A percentile compares a stretch with the other conserved stretches of the same genome.
phyloP scores from a whole-genome alignment of 2,888 invertebrate genomes.

The Emmelina monodactyla region DNA sequence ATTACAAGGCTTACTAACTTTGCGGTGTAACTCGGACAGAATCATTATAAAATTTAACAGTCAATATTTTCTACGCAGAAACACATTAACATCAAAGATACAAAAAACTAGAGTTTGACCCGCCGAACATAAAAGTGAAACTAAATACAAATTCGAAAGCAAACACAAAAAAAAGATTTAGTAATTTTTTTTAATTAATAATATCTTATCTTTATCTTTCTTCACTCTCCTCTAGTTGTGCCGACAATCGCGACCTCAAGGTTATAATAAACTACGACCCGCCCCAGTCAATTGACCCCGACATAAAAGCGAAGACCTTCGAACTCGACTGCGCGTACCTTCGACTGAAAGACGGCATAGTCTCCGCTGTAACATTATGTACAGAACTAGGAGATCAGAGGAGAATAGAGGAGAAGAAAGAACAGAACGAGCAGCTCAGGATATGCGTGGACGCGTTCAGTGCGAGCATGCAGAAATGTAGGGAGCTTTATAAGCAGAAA shows the following conservation, averaged over 20 bases:
- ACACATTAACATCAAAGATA: too few relatives aligned
- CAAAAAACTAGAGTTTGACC: too few relatives aligned
- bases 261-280: constrained; percentile 78
- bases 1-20: too few relatives aligned
- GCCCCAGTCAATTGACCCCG: constrained; percentile 40
- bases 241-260: constrained; percentile 81
- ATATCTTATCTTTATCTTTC: too few relatives aligned
- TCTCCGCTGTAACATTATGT: constrained; percentile 38
- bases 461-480: constrained; percentile 34
- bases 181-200: too few relatives aligned
- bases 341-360: constrained; percentile 41
- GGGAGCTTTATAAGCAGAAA: constrained; percentile 26
- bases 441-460: constrained; percentile 36
- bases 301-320: constrained; percentile 33
- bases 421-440: constrained; percentile 30
- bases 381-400: constrained; percentile 36
- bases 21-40: too few relatives aligned
- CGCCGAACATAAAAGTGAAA: too few relatives aligned
- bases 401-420: constrained; percentile 23
- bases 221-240: too few relatives aligned
- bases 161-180: too few relatives aligned
- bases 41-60: too few relatives aligned
- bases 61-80: too few relatives aligned
- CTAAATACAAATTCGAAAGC: too few relatives aligned
- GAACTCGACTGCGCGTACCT: constrained; percentile 43